These are phyloP conservation scores for Bambusicola thoracicus DNA, from an alignment of 2,113 vertebrate genomes.

Conservation along the genomic window DNA sequence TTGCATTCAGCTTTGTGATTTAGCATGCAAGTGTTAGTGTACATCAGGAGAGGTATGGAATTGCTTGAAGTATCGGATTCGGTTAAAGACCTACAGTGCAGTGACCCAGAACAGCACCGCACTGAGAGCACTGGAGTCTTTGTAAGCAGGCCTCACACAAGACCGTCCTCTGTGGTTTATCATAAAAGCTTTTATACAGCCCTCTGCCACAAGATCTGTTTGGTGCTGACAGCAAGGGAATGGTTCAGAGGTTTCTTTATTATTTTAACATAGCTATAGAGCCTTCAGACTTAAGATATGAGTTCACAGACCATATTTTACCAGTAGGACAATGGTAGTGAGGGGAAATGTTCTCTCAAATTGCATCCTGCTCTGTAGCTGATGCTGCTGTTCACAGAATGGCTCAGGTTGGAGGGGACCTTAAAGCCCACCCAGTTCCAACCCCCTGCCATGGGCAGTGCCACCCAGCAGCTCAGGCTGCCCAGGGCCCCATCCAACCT, in stretches of 20 bases:
- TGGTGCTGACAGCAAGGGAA: not conserved
- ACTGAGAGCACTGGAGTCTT: not conserved
- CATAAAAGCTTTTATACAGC: not conserved
- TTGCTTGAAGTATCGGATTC: not conserved
- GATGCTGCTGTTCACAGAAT: not conserved
- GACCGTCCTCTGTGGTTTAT: not conserved
- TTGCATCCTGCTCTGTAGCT: not conserved
- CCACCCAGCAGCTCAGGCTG: no score
- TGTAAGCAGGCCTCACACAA: not conserved
- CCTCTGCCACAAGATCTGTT: not conserved
- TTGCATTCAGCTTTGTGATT: fast-evolving
- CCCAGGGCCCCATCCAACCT: no score
- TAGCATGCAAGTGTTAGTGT: not conserved
- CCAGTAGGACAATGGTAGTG: fast-evolving
- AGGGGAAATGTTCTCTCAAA: not conserved
- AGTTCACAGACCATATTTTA: not conserved
- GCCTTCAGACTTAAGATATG: not conserved
- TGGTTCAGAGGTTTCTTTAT: not conserved
- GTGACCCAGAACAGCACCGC: not conserved
- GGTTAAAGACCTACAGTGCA: not conserved
- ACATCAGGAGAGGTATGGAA: not conserved
- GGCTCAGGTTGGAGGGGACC: no score
- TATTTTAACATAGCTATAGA: not conserved
- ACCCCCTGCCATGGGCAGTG: no score
- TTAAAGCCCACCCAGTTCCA: no score